Percentiles rank a stretch among this genome's conserved stretches.
phyloP scores from a whole-genome alignment of 1,140 invertebrate genomes.

The Nomia melanderi region DNA sequence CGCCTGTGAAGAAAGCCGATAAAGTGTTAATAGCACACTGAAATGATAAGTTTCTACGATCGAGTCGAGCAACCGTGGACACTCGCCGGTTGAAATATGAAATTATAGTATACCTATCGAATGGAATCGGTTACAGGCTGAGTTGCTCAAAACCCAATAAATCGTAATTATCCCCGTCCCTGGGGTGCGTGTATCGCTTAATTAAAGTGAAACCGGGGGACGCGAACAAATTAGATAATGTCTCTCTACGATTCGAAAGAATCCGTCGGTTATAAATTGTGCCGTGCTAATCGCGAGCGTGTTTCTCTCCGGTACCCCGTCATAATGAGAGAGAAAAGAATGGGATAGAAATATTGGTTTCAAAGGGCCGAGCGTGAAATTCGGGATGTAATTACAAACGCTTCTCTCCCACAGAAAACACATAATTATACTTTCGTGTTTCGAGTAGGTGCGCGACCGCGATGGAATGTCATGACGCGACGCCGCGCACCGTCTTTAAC shows the following conservation, averaged over 20 bases:
- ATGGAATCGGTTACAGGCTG: background rate
- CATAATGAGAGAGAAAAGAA: no score
- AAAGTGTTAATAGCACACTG: background rate
- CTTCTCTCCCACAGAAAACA: slow-evolving; percentile 11
- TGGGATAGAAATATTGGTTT: background rate
- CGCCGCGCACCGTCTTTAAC: no score
- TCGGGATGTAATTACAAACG: slow-evolving; percentile 26
- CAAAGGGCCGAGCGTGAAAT: slow-evolving; percentile 20
- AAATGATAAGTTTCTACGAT: background rate
- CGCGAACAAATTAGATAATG: background rate
- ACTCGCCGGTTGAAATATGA: background rate
- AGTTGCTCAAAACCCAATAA: background rate
- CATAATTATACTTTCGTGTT: slow-evolving; percentile 27
- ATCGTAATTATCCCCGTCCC: slow-evolving; percentile 1
- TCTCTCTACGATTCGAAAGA: slow-evolving; percentile 7
- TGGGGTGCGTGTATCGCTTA: slow-evolving; percentile 4
- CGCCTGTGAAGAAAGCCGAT: no score
- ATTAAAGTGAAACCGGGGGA: slow-evolving; percentile 23
- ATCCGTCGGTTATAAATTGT: slow-evolving; percentile 11
- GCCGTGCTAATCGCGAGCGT: slow-evolving; percentile 10
- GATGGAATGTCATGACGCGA: background rate
- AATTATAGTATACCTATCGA: slow-evolving; percentile 10
- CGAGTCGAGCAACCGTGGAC: background rate
- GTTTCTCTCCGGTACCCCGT: background rate
- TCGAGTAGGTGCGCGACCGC: background rate